Percentiles rank a stretch among this genome's conserved stretches.
Conservation (phyloP, 2,113 vertebrate genomes). For the Pelodiscus sinensis region DNA sequence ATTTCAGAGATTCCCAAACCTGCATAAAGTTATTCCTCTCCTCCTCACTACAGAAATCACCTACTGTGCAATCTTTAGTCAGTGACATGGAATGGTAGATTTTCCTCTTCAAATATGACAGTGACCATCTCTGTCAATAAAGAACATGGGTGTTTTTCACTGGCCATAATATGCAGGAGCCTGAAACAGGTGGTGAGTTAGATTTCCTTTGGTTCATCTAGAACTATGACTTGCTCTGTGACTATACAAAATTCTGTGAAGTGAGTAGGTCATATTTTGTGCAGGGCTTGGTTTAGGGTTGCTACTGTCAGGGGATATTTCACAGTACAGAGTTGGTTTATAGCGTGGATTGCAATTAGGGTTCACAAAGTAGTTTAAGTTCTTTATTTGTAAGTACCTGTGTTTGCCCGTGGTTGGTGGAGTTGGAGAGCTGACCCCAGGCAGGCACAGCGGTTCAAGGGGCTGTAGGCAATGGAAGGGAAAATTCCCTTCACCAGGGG, state of each 20-base stretch:
- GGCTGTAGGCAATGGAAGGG: no score
- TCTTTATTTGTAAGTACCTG: no score
- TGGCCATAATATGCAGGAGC: not conserved
- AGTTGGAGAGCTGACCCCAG: no score
- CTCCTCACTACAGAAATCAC: conserved; percentile 43
- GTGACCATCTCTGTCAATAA: not conserved
- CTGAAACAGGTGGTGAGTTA: not conserved
- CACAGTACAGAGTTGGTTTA: conserved; percentile 15
- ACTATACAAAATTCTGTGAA: not conserved
- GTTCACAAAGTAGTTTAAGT: conserved; percentile 10
- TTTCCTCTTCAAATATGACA: not conserved
- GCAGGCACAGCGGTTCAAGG: no score
- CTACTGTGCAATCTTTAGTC: conserved; percentile 32
- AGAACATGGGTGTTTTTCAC: not conserved
- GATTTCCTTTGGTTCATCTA: conserved; percentile 1
- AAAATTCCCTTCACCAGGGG: not conserved
- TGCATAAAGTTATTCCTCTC: conserved; percentile 45
- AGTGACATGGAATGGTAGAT: conserved; percentile 21
- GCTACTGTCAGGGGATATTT: conserved; percentile 12
- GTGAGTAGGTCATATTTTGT: not conserved
- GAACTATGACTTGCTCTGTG: not conserved
- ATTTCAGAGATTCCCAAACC: conserved; percentile 50
- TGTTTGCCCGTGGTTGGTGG: no score
- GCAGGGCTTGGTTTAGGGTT: not conserved
- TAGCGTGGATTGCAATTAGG: not conserved